Percentiles rank a stretch among this genome's conserved stretches.
These are phyloP conservation scores for Bergia sp. DNA, from an alignment of 92 coral and sea anemone genomes.

Conservation along the genomic window DNA sequence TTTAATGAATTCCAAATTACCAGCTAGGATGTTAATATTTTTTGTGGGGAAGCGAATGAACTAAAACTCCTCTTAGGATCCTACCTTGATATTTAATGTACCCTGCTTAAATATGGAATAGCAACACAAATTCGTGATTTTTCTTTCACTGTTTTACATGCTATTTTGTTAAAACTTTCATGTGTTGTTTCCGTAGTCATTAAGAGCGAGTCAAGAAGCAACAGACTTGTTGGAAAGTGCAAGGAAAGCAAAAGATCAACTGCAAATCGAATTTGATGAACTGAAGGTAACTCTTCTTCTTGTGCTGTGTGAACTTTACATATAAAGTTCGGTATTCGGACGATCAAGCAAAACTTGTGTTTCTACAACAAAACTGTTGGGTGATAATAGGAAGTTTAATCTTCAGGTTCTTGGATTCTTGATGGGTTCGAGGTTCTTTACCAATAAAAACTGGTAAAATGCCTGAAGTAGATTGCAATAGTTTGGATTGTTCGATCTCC, in stretches of 20 bases:
- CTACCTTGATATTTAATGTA: too few species aligned
- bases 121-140: background rate
- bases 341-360: background rate
- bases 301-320: background rate
- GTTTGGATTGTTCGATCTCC: too few species aligned
- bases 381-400: background rate
- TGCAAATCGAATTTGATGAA: constrained; percentile 61
- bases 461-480: too few species aligned
- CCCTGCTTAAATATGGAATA: background rate
- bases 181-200: constrained; percentile 51
- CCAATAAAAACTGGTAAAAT: too few species aligned
- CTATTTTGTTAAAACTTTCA: background rate
- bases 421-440: background rate
- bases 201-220: constrained; percentile 80
- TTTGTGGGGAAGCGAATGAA: background rate
- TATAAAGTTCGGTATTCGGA: background rate
- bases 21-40: background rate
- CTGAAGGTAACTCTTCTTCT: constrained; percentile 56
- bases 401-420: background rate
- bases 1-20: background rate
- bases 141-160: background rate
- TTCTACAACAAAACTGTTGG: background rate
- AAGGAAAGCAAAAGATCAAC: constrained; percentile 65
- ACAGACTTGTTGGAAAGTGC: constrained; percentile 73
- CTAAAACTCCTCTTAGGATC: background rate